phyloP scores from a whole-genome alignment of 2,113 vertebrate species.

The Elanus axillaris region DNA sequence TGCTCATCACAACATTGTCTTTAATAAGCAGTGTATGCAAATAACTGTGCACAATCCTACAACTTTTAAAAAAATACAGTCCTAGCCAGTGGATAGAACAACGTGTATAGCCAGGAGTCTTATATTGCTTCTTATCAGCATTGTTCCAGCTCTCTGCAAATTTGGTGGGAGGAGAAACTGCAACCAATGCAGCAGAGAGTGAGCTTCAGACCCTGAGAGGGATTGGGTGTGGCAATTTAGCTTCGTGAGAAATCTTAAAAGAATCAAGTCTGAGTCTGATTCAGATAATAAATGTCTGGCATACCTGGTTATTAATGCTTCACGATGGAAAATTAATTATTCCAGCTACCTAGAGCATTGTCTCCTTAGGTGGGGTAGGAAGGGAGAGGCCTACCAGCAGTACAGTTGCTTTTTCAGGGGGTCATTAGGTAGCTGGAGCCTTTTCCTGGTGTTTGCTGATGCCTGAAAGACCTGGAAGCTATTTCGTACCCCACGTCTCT shows the following conservation, averaged over 20 bases:
- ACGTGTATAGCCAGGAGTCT: background rate
- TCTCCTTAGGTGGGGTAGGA: background rate
- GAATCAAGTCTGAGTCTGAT: background rate
- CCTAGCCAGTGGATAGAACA: background rate
- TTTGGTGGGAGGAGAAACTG: background rate
- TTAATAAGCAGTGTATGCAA: background rate
- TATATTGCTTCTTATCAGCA: background rate
- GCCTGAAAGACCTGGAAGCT: background rate
- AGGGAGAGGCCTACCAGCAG: background rate
- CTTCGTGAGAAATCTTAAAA: background rate
- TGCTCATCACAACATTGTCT: background rate
- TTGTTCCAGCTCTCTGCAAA: background rate
- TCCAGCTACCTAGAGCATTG: background rate
- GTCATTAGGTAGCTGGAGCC: background rate
- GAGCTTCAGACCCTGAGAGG: background rate
- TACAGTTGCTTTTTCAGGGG: background rate
- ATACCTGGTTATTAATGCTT: background rate
- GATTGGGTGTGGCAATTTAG: accelerated
- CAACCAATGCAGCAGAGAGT: background rate
- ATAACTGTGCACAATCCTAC: background rate
- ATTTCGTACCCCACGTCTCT: background rate
- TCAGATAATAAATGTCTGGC: background rate
- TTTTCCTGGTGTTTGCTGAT: background rate
- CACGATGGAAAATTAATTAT: background rate
- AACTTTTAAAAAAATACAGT: background rate